A percentile compares a stretch with the other conserved stretches of the same genome.
Conservation (phyloP, 2,888 invertebrate species). For the Eupithecia subfuscata region DNA sequence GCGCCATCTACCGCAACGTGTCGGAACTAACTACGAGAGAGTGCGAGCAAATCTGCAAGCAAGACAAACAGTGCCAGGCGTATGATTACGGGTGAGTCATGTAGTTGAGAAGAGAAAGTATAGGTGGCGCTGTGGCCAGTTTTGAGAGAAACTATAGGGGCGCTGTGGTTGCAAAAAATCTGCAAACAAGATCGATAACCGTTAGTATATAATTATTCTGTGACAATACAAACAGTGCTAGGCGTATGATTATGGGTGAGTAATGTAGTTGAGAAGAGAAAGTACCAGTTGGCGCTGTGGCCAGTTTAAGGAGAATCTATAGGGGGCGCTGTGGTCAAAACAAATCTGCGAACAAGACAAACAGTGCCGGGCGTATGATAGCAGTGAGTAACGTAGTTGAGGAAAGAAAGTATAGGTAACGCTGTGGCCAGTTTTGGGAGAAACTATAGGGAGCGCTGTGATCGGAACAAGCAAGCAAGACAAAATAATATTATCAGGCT, state of each 20-base stretch:
- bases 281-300: background rate
- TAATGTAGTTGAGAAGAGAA: conserved; percentile 24
- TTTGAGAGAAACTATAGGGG: background rate
- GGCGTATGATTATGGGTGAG: conserved; percentile 86
- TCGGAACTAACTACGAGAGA: conserved; percentile 84
- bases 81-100: conserved; percentile 85
- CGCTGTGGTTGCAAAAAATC: background rate
- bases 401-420: background rate
- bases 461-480: too few relatives aligned
- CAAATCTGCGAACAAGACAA: conserved; percentile 81
- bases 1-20: conserved; percentile 85
- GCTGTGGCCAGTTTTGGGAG: background rate
- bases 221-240: conserved; percentile 83
- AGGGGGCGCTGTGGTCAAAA: background rate
- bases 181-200: background rate
- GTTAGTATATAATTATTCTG: too few relatives aligned
- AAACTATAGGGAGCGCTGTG: background rate
- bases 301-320: background rate
- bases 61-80: conserved; percentile 85
- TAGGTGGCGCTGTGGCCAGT: background rate
- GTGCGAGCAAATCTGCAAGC: conserved; percentile 86
- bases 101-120: background rate
- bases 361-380: conserved; percentile 86
- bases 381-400: too few relatives aligned
- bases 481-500: too few relatives aligned